Percentiles rank a stretch among this genome's conserved stretches.
Evolutionary conservation across 2,113 vertebrate genomes (phyloP).

Genomic region (Lagopus muta): DNA sequence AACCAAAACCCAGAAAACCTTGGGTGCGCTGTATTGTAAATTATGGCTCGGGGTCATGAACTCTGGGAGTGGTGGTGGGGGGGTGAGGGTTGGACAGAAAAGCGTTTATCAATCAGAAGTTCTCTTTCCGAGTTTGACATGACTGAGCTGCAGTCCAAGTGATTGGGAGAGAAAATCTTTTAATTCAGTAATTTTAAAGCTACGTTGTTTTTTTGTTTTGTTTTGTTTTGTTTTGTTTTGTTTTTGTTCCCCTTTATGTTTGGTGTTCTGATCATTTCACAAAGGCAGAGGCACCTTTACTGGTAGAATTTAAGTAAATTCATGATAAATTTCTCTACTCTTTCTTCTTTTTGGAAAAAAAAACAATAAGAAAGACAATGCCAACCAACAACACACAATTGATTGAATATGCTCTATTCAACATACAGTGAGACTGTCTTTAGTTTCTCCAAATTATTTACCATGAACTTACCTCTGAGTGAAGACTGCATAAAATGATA

Average conservation of each 20-base stretch:
- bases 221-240: too few species aligned
- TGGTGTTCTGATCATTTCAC: neutral
- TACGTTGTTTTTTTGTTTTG: constrained; percentile 14
- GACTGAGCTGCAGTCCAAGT: constrained; percentile 82
- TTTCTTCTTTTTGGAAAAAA: neutral
- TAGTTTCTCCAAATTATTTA: neutral
- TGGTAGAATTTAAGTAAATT: neutral
- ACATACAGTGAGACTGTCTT: neutral
- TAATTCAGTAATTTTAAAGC: constrained; percentile 76
- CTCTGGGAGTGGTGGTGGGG: constrained; percentile 49
- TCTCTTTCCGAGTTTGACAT: constrained; percentile 81
- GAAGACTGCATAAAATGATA: neutral
- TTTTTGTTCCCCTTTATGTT: neutral
- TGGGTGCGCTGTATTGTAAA: constrained; percentile 78
- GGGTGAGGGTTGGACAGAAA: constrained; percentile 54
- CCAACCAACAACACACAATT: too few species aligned
- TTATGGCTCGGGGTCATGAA: constrained; percentile 90
- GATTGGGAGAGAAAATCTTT: constrained; percentile 76
- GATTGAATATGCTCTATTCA: neutral
- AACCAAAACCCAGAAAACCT: constrained; percentile 82
- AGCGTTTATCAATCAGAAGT: constrained; percentile 78
- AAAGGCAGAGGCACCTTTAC: neutral
- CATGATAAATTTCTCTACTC: neutral
- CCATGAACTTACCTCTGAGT: neutral
- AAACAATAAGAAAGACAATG: too few species aligned